A percentile compares a stretch with the other conserved stretches of the same genome.
Conservation (phyloP, 2,113 vertebrate genomes). For the Pardalotus punctatus region DNA sequence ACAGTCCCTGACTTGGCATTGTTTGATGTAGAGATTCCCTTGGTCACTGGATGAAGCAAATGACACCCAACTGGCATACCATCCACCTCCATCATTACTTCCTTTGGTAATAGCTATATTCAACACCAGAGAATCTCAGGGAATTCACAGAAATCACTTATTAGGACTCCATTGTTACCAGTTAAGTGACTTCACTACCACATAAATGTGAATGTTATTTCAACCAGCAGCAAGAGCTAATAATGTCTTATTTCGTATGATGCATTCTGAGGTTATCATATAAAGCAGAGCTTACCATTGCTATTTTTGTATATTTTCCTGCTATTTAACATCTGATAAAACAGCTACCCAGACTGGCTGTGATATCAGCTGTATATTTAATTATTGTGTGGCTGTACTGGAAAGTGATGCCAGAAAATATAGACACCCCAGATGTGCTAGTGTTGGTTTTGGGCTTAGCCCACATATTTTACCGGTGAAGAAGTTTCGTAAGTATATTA, state of each 20-base stretch:
- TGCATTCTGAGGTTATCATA: background rate
- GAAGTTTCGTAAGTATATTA: background rate
- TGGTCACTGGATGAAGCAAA: background rate
- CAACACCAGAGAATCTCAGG: background rate
- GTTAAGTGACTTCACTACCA: background rate
- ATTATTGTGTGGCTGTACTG: background rate
- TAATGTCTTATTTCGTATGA: background rate
- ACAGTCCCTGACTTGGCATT: background rate
- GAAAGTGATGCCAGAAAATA: slow-evolving; percentile 11
- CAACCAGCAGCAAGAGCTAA: background rate
- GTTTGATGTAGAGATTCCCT: background rate
- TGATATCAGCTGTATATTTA: slow-evolving; percentile 20
- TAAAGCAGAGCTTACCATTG: background rate
- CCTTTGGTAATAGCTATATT: background rate
- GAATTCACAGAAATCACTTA: background rate
- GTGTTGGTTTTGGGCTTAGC: slow-evolving; percentile 41
- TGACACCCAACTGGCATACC: background rate
- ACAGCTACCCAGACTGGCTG: background rate
- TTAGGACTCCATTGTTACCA: background rate
- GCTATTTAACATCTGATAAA: slow-evolving; percentile 27
- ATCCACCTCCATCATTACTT: background rate
- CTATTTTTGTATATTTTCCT: slow-evolving; percentile 21
- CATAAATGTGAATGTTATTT: background rate
- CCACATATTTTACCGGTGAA: slow-evolving; percentile 29
- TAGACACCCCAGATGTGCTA: background rate